phyloP scores from a whole-genome alignment of 2,113 vertebrate genomes.

The Notarius lentiginosus region DNA sequence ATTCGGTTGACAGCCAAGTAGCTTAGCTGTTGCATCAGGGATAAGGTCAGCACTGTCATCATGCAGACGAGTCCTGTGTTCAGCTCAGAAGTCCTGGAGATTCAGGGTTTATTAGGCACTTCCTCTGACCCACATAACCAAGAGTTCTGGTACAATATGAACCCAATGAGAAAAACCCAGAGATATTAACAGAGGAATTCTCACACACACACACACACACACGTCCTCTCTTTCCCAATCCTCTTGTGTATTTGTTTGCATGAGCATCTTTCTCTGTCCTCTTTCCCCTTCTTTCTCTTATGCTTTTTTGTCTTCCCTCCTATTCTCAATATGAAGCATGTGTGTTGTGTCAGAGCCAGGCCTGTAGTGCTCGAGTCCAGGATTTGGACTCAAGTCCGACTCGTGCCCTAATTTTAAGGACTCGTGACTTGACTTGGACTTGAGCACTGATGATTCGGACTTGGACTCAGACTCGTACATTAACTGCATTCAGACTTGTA shows the following conservation, averaged over 20 bases:
- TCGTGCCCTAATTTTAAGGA: too few relatives aligned
- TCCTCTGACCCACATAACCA: conserved; percentile 36
- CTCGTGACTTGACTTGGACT: too few relatives aligned
- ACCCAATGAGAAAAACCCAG: background rate
- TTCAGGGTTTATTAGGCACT: conserved; percentile 12
- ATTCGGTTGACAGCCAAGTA: background rate
- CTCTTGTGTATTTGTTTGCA: conserved; percentile 3
- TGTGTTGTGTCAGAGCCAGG: conserved; percentile 15
- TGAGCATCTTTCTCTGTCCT: conserved; percentile 8
- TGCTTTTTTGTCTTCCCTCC: background rate
- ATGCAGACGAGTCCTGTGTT: background rate
- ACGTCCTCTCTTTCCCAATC: background rate
- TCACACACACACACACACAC: background rate
- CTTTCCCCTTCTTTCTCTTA: background rate
- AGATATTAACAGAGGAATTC: background rate
- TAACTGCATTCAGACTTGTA: too few relatives aligned
- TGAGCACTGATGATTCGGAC: too few relatives aligned
- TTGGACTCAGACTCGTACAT: too few relatives aligned
- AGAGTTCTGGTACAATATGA: background rate
- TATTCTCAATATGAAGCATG: conserved; percentile 38
- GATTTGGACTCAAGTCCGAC: too few relatives aligned
- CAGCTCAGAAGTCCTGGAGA: background rate
- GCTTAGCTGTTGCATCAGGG: background rate
- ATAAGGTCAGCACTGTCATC: background rate
- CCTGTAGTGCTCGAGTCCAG: too few relatives aligned